phyloP scores from a whole-genome alignment of 2,797 vertebrate genomes.

The Intellagama lesueurii region DNA sequence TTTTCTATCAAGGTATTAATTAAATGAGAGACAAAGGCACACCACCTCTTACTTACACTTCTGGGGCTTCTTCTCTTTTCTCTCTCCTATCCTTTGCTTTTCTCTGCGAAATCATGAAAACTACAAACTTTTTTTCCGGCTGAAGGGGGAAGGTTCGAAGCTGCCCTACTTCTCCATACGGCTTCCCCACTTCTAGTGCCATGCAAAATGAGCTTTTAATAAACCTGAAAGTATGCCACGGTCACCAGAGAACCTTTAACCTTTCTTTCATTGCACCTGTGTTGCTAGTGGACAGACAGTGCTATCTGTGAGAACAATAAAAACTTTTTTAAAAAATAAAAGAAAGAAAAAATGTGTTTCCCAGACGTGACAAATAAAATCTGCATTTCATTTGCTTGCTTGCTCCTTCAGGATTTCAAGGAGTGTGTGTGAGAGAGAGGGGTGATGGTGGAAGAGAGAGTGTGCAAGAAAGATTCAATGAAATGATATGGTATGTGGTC shows the following conservation, averaged over 20 bases:
- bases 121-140: slow-evolving; percentile 18
- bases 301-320: too few species aligned
- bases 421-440: too few species aligned
- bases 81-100: not conserved
- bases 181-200: not conserved
- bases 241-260: not conserved
- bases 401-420: too few species aligned
- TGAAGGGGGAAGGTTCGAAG: slow-evolving; percentile 1
- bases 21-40: not conserved
- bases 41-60: slow-evolving; percentile 28
- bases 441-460: too few species aligned
- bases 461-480: too few species aligned
- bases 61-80: slow-evolving; percentile 6
- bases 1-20: slow-evolving; percentile 38
- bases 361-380: too few species aligned
- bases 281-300: not conserved
- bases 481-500: not conserved
- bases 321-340: too few species aligned
- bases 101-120: not conserved
- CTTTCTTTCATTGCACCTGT: not conserved
- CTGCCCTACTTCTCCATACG: not conserved
- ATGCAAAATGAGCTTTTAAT: slow-evolving; percentile 10
- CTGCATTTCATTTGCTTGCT: too few species aligned
- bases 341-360: too few species aligned
- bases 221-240: slow-evolving; percentile 1